Conservation (phyloP, 2,888 invertebrate genomes). For the Lampropteryx suffumata region DNA sequence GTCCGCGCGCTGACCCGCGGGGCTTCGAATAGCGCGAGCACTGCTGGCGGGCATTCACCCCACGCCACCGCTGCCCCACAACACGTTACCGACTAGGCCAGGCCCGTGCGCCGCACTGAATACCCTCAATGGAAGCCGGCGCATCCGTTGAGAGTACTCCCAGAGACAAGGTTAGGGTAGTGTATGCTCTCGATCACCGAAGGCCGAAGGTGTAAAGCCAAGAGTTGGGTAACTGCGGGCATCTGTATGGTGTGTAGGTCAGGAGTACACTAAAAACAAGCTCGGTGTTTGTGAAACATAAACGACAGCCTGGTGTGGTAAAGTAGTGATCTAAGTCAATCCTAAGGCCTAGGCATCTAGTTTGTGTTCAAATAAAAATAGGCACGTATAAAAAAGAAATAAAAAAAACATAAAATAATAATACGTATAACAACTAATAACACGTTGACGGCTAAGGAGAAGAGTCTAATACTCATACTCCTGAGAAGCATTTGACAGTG, state of each 20-base stretch:
- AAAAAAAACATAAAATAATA: constrained; percentile 57
- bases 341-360: constrained; percentile 82
- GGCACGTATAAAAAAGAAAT: constrained; percentile 72
- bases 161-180: constrained; percentile 64
- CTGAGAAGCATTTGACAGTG: constrained; percentile 73
- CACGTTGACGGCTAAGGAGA: constrained; percentile 77
- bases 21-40: constrained; percentile 80
- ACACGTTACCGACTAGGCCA: constrained; percentile 74
- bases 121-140: constrained; percentile 63
- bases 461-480: constrained; percentile 80
- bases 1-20: constrained; percentile 62
- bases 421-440: constrained; percentile 75
- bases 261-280: constrained; percentile 82
- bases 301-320: constrained; percentile 80
- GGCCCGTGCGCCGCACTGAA: constrained; percentile 67
- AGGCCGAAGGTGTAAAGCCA: constrained; percentile 80
- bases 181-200: constrained; percentile 71
- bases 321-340: constrained; percentile 79
- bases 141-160: constrained; percentile 68
- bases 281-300: constrained; percentile 81
- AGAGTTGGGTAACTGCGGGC: constrained; percentile 83
- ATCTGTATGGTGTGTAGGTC: constrained; percentile 81
- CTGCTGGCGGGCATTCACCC: constrained; percentile 78
- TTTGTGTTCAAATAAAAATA: constrained; percentile 76
- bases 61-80: constrained; percentile 79